phyloP scores from a whole-genome alignment of 2,888 invertebrate genomes.

The Sesamia inferens region DNA sequence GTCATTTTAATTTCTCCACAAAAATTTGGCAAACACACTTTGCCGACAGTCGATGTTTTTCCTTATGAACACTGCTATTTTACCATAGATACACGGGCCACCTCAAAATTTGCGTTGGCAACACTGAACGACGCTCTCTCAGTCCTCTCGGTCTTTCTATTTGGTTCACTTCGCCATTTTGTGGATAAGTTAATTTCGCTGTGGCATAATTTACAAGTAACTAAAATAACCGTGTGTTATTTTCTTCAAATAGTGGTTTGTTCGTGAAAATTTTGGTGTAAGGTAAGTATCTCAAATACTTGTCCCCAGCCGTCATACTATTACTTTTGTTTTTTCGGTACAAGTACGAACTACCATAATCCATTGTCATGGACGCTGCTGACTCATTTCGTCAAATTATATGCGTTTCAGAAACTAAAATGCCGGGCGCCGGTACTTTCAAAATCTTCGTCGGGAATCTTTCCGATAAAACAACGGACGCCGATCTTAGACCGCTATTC shows the following conservation, averaged over 20 bases:
- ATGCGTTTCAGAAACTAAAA: slow-evolving; percentile 91
- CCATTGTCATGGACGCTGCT: slow-evolving; percentile 82
- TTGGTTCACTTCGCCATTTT: slow-evolving; percentile 60
- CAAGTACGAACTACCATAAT: slow-evolving; percentile 72
- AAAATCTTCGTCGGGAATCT: slow-evolving; percentile 99
- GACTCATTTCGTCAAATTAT: slow-evolving; percentile 88
- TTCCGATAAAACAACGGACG: slow-evolving; percentile 96
- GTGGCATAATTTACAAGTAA: slow-evolving; percentile 15
- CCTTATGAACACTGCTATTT: too few relatives aligned
- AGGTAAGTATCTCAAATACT: slow-evolving; percentile 72
- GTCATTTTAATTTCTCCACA: too few relatives aligned
- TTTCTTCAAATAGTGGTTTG: slow-evolving; percentile 56
- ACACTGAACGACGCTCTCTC: slow-evolving; percentile 17
- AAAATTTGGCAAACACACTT: too few relatives aligned
- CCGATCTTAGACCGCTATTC: slow-evolving; percentile 97
- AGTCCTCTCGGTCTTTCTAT: slow-evolving; percentile 39
- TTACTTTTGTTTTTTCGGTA: slow-evolving; percentile 65
- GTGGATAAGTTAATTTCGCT: slow-evolving; percentile 32
- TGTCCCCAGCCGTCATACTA: slow-evolving; percentile 32
- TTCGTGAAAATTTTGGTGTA: slow-evolving; percentile 60
- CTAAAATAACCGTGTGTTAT: slow-evolving; percentile 40
- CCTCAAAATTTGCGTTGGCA: too few relatives aligned
- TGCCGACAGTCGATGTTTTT: too few relatives aligned
- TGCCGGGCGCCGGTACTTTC: slow-evolving; percentile 98
- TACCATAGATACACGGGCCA: too few relatives aligned